Evolutionary conservation across 2,113 vertebrate species (phyloP), one percentile per base, ranked within the genome.

Genomic region (Dasyornis broadbenti): DNA sequence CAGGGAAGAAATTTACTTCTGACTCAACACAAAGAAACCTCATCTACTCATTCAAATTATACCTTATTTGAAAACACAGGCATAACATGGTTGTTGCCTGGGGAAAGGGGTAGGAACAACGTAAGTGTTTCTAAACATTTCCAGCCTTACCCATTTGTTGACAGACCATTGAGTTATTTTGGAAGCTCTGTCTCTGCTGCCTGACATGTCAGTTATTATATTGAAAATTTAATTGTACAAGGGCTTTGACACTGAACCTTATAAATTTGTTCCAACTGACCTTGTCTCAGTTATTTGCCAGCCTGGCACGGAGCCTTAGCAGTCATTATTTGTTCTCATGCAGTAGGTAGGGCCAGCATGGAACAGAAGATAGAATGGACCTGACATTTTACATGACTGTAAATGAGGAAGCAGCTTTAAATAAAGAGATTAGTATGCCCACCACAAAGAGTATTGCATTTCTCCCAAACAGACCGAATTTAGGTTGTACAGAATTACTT

Each of bases 251-350:
- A 94, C 84, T 83, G 53, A 96, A 92, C 92, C 94, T 91, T 71
- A 86, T 93, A 95, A 94, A 96, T 97, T 97, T 94, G 79, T 97
- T 98, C 95, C 97, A 96, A 95, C 91, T 96, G 96, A 97, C 96
- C 95, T 97, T 97, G 89, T 94, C 96, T 97, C 93, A 94, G 77
- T 95, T 97, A 94, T 96, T 97, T 96, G 94, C 90, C 94, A 95
- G 92, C 65, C 81, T 97, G 96, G 97, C 96, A 92, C 1, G 0
- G 42, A 89, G 81, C 82, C 95, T 66, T 69, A 66, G 77, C 59
- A 72, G 70, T 78, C 53, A 75, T 95, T 95, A 90, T 92, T 96
- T 96, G 76, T 96, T 96, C 94, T 93, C 91, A 28, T 96, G 92
- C 68, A 82, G 57, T 90, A 76, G 18, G 66, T 92, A 96, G 70